Conservation (phyloP, 2,888 invertebrate genomes). For the Agonopterix subpropinquella region DNA sequence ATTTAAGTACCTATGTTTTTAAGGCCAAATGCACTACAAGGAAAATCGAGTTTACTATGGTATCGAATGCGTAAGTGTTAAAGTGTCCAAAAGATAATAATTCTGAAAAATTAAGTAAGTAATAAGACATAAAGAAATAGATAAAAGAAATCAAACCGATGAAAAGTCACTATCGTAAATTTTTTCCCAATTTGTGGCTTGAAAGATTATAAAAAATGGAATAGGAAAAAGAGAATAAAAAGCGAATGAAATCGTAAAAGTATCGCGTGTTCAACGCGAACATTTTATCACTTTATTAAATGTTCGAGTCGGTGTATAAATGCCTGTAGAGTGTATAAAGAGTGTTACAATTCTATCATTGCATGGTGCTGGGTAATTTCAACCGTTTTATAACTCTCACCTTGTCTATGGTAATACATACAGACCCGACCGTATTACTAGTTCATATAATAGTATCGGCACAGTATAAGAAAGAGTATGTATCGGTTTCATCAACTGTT, state of each 20-base stretch:
- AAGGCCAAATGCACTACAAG: too few relatives aligned
- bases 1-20: too few relatives aligned
- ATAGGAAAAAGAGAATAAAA: constrained; percentile 32
- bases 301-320: constrained; percentile 40
- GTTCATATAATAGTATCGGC: too few relatives aligned
- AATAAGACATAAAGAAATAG: too few relatives aligned
- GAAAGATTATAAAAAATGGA: constrained; percentile 32
- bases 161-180: too few relatives aligned
- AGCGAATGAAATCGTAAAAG: constrained; percentile 45
- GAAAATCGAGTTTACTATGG: too few relatives aligned
- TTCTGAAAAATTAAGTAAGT: too few relatives aligned
- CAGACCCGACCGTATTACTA: background rate
- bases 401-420: constrained; percentile 4
- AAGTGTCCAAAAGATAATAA: too few relatives aligned
- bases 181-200: constrained; percentile 1
- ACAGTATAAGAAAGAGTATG: too few relatives aligned
- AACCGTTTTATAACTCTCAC: constrained; percentile 4
- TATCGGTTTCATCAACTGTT: too few relatives aligned
- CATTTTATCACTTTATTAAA: constrained; percentile 65
- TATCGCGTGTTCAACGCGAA: constrained; percentile 50
- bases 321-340: constrained; percentile 25
- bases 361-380: constrained; percentile 25
- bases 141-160: too few relatives aligned
- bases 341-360: constrained; percentile 17
- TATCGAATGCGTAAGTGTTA: too few relatives aligned